phyloP scores from a whole-genome alignment of 2,888 invertebrate genomes.

The Adelognathus sp. region DNA sequence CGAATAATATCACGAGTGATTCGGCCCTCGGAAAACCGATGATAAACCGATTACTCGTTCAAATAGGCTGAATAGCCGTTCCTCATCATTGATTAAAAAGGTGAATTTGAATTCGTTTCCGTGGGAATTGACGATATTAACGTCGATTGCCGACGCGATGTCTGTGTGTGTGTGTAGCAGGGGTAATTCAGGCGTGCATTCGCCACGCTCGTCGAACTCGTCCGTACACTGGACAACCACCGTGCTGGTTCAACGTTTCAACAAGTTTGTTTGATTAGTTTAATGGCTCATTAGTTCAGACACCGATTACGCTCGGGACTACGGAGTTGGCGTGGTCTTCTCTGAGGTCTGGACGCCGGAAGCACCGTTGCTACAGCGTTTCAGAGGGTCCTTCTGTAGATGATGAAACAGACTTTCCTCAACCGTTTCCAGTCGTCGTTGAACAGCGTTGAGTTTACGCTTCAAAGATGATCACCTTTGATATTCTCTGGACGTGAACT shows the following conservation, averaged over 20 bases:
- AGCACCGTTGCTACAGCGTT: neutral
- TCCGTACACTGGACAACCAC: neutral
- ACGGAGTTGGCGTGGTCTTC: neutral
- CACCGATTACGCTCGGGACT: slow-evolving; percentile 39
- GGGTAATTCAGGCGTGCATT: neutral
- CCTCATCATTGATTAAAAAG: neutral
- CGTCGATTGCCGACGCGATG: neutral
- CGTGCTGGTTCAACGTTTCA: slow-evolving; percentile 67
- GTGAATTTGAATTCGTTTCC: neutral
- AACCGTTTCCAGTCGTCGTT: neutral
- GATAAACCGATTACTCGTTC: neutral
- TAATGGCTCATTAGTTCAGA: slow-evolving; percentile 67
- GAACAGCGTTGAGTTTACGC: neutral
- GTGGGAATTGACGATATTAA: neutral
- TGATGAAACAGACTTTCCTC: slow-evolving; percentile 2
- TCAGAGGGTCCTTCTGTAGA: slow-evolving; percentile 8
- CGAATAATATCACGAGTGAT: neutral
- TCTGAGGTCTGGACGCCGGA: neutral
- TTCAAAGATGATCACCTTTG: neutral
- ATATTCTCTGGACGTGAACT: neutral
- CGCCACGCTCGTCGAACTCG: neutral
- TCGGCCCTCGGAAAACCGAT: neutral
- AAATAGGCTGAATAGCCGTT: neutral
- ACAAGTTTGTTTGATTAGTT: slow-evolving; percentile 71
- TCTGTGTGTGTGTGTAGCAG: neutral